Conservation (phyloP, 2,888 invertebrate genomes). For the Ornithoptera priamus region DNA sequence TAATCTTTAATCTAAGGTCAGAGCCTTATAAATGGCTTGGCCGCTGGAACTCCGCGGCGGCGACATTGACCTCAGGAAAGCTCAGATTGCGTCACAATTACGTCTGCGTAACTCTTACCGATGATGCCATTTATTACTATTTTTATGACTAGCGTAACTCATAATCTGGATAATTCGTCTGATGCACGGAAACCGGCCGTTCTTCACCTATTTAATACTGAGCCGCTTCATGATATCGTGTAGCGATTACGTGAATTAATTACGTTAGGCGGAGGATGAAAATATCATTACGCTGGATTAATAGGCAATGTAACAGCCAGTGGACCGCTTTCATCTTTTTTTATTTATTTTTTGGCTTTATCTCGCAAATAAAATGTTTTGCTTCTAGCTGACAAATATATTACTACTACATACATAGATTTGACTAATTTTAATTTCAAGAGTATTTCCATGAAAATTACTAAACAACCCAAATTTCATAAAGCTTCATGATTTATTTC, state of each 20-base stretch:
- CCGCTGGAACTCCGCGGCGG: constrained; percentile 25
- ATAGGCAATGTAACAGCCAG: constrained; percentile 10
- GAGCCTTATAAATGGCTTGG: constrained; percentile 19
- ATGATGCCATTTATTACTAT: constrained; percentile 46
- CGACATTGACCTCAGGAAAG: constrained; percentile 70
- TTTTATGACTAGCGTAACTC: constrained; percentile 49
- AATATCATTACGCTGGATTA: constrained; percentile 24
- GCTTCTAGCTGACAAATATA: constrained; percentile 4
- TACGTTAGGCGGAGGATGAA: constrained; percentile 24
- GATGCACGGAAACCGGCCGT: constrained; percentile 33
- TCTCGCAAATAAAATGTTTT: constrained; percentile 24
- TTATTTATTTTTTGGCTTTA: constrained; percentile 14
- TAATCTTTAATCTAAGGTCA: constrained; percentile 35
- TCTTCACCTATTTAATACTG: constrained; percentile 1
- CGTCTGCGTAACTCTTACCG: constrained; percentile 49
- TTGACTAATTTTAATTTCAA: background rate
- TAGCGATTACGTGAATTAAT: constrained; percentile 27
- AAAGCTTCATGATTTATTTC: too few relatives aligned
- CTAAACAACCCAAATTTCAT: too few relatives aligned
- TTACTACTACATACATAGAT: background rate
- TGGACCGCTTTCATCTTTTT: constrained; percentile 27
- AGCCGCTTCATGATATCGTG: constrained; percentile 13
- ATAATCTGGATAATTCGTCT: constrained; percentile 55
- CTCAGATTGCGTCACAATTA: constrained; percentile 53
- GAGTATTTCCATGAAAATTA: too few relatives aligned